These are phyloP conservation scores for Dolomedes plantarius DNA, from an alignment of 2,888 invertebrate genomes.

Conservation along the genomic window DNA sequence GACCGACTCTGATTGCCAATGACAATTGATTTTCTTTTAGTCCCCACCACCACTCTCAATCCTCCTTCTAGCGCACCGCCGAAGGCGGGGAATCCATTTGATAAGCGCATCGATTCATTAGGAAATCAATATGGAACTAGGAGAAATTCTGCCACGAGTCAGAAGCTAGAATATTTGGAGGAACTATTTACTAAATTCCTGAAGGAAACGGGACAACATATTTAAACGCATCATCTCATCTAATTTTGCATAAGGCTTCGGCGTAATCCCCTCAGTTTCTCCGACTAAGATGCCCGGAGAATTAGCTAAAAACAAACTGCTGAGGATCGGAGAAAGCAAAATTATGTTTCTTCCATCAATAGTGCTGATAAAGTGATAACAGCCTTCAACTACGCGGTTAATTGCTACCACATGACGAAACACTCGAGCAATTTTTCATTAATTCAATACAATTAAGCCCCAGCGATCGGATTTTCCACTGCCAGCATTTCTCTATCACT, in stretches of 20 bases:
- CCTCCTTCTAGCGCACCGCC: slow-evolving; percentile 12
- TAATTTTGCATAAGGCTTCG: too few relatives aligned
- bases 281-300: too few relatives aligned
- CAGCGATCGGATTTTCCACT: not conserved
- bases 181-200: not conserved
- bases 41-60: slow-evolving; percentile 26
- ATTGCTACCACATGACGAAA: not conserved
- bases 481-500: slow-evolving; percentile 6
- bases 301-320: not conserved
- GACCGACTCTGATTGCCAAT: slow-evolving; percentile 63
- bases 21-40: slow-evolving; percentile 65
- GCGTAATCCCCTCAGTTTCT: too few relatives aligned
- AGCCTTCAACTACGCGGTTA: not conserved
- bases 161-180: not conserved
- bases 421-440: not conserved
- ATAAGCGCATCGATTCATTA: slow-evolving; percentile 70
- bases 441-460: slow-evolving; percentile 2
- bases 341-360: not conserved
- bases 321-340: not conserved
- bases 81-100: slow-evolving; percentile 52
- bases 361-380: too few relatives aligned
- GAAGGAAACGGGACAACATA: not conserved
- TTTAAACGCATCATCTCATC: too few relatives aligned
- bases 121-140: slow-evolving; percentile 36
- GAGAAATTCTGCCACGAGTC: not conserved